These are phyloP conservation scores for Cepaea nemoralis DNA, from an alignment of 1,140 invertebrate genomes.

Conservation along the genomic window DNA sequence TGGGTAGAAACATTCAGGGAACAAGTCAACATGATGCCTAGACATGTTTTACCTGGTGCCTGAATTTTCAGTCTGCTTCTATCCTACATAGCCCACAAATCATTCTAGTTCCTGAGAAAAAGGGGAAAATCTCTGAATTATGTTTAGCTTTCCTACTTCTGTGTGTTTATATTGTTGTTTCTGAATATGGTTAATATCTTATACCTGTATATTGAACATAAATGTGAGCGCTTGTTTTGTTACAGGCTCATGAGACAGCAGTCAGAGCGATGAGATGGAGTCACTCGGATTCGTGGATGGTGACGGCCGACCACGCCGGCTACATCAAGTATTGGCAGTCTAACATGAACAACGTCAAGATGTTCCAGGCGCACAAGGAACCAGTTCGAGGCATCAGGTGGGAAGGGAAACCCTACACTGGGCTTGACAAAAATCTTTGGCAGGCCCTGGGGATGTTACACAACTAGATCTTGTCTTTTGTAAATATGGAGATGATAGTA, in stretches of 20 bases:
- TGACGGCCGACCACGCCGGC: conserved; percentile 97
- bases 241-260: conserved; percentile 95
- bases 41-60: no score
- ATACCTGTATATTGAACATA: no score
- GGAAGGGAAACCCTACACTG: conserved; percentile 31
- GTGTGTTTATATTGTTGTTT: no score
- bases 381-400: conserved; percentile 97
- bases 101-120: no score
- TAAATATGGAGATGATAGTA: background rate
- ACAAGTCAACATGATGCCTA: no score
- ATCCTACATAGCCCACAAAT: no score
- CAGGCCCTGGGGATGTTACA: conserved; percentile 2
- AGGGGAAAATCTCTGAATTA: no score
- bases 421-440: background rate
- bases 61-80: no score
- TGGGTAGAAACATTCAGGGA: no score
- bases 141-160: no score
- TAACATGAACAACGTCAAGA: conserved; percentile 99
- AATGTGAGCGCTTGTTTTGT: conserved; percentile 48
- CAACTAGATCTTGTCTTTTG: background rate
- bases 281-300: conserved; percentile 99
- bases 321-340: conserved; percentile 99
- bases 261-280: conserved; percentile 99
- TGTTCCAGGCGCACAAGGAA: conserved; percentile 99
- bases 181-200: no score